Conservation (phyloP, 2,797 vertebrate species). For the Botia almorhae region DNA sequence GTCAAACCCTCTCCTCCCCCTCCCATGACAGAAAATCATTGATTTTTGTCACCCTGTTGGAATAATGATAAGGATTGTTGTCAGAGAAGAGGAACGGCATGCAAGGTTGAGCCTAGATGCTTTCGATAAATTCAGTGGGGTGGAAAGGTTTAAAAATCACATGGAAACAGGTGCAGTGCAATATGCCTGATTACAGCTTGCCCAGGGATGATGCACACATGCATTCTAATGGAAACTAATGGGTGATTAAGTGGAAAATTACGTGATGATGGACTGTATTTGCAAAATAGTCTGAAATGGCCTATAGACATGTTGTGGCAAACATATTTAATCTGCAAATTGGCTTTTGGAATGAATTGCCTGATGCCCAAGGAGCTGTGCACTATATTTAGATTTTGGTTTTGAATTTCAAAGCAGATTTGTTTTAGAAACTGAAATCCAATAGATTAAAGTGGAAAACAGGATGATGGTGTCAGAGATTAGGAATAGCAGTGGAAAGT, state of each 20-base stretch:
- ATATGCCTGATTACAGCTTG: slow-evolving; percentile 66
- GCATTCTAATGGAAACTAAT: slow-evolving; percentile 71
- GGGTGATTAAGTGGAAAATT: slow-evolving; percentile 78
- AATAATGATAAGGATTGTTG: slow-evolving; percentile 77
- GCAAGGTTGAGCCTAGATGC: slow-evolving; percentile 43
- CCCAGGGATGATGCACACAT: slow-evolving; percentile 71
- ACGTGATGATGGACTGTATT: slow-evolving; percentile 68
- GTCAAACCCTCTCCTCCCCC: slow-evolving; percentile 46
- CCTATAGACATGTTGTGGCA: neutral
- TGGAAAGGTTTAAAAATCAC: slow-evolving; percentile 66
- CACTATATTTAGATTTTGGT: neutral
- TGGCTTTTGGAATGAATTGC: slow-evolving; percentile 10
- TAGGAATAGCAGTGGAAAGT: slow-evolving; percentile 30
- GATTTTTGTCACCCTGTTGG: slow-evolving; percentile 74
- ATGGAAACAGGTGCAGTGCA: slow-evolving; percentile 45
- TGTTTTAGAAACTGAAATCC: slow-evolving; percentile 39
- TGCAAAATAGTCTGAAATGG: slow-evolving; percentile 49
- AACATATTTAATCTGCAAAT: slow-evolving; percentile 14
- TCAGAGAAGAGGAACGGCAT: slow-evolving; percentile 55
- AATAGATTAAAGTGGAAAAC: slow-evolving; percentile 49
- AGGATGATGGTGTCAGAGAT: slow-evolving; percentile 42
- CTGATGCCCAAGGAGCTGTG: neutral
- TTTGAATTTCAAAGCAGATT: slow-evolving; percentile 48
- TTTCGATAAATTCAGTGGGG: slow-evolving; percentile 68
- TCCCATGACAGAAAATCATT: slow-evolving; percentile 53